Conservation (phyloP, 2,888 invertebrate species). For the Caprella mutica region DNA sequence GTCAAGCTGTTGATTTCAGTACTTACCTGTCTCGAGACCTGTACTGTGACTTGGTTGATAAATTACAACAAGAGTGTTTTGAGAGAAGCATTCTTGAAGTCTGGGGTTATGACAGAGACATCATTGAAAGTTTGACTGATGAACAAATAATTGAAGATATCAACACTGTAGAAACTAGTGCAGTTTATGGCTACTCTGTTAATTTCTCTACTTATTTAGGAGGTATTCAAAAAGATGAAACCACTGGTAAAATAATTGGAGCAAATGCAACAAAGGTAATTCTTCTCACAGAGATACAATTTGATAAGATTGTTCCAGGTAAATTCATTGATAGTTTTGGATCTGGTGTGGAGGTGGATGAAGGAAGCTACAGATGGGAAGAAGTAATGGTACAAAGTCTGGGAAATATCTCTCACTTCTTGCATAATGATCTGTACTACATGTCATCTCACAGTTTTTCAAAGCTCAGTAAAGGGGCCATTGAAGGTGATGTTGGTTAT, state of each 20-base stretch:
- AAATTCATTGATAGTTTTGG: conserved; percentile 46
- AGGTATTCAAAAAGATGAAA: conserved; percentile 9
- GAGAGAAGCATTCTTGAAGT: conserved; percentile 56
- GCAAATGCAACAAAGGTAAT: conserved; percentile 21
- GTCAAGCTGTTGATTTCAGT: conserved; percentile 28
- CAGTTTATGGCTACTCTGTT: conserved; percentile 53
- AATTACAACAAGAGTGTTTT: conserved; percentile 20
- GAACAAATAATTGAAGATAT: conserved; percentile 52
- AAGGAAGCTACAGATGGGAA: conserved; percentile 24
- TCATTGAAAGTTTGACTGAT: conserved; percentile 48
- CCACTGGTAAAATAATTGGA: conserved; percentile 15
- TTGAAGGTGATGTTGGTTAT: conserved; percentile 61
- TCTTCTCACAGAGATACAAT: conserved; percentile 22
- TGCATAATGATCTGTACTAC: conserved; percentile 12
- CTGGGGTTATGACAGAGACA: conserved; percentile 52
- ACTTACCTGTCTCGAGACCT: conserved; percentile 8
- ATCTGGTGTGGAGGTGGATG: conserved; percentile 29
- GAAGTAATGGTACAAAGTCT: conserved; percentile 16
- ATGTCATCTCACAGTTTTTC: conserved; percentile 49
- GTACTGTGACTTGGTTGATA: conserved; percentile 21
- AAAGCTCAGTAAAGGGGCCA: conserved; percentile 56
- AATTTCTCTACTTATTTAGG: conserved; percentile 43
- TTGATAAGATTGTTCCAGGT: conserved; percentile 14
- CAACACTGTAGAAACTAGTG: conserved; percentile 50
- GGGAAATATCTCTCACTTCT: conserved; percentile 13